A percentile compares a stretch with the other conserved stretches of the same genome.
Conservation (phyloP, 92 coral and sea anemone species). For the Diadumene lineata region DNA sequence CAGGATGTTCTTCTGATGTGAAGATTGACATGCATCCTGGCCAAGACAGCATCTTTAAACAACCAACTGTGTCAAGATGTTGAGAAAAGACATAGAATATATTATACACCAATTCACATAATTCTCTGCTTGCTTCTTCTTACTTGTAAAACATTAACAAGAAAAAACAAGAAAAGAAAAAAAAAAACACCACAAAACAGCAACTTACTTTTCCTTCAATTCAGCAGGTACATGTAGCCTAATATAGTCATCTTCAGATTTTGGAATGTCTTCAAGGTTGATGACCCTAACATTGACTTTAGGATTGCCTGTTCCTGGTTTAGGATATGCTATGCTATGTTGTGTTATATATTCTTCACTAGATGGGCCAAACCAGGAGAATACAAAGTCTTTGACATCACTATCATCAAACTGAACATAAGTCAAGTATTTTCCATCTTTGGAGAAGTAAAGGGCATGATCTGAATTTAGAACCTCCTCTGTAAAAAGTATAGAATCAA, state of each 20-base stretch:
- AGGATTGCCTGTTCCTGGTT: constrained; percentile 90
- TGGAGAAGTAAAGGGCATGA: constrained; percentile 81
- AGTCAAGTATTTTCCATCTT: constrained; percentile 62
- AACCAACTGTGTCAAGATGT: too few relatives aligned
- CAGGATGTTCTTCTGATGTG: too few relatives aligned
- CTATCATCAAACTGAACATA: constrained; percentile 81
- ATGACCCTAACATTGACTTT: constrained; percentile 57
- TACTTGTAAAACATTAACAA: not conserved
- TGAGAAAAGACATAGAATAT: too few relatives aligned
- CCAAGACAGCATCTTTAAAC: too few relatives aligned
- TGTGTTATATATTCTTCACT: constrained; percentile 65
- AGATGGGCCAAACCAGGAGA: constrained; percentile 74
- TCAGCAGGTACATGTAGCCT: constrained; percentile 42
- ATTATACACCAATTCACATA: too few relatives aligned
- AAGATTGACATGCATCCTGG: too few relatives aligned
- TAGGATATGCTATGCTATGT: constrained; percentile 87
- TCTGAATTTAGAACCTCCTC: constrained; percentile 87
- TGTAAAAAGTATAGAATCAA: constrained; percentile 13
- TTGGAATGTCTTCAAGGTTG: constrained; percentile 36
- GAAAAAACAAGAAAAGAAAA: not conserved
- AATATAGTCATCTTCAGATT: too few relatives aligned
- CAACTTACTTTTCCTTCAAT: constrained; percentile 50
- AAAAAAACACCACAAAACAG: not conserved
- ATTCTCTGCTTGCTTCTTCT: too few relatives aligned
- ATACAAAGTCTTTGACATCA: constrained; percentile 72